A percentile compares a stretch with the other conserved stretches of the same genome.
These are phyloP conservation scores for Drosophila parabipectinata DNA, from an alignment of 1,140 invertebrate genomes.

Conservation along the genomic window DNA sequence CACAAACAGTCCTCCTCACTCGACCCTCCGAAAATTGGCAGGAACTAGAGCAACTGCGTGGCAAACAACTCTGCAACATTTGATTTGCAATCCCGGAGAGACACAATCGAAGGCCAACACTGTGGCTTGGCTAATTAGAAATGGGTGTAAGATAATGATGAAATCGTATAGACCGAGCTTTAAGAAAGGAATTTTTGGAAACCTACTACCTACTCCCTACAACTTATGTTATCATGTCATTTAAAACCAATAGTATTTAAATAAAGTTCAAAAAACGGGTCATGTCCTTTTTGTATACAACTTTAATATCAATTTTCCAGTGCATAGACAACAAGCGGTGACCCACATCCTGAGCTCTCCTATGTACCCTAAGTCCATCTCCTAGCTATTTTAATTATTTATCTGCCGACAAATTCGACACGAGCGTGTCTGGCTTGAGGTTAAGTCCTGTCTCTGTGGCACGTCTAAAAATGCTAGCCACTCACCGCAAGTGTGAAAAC, in stretches of 20 bases:
- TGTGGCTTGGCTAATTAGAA: conserved; percentile 27
- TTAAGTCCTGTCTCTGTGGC: background rate
- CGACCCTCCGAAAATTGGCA: conserved; percentile 41
- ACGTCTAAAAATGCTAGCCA: conserved; percentile 22
- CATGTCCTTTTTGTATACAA: no score
- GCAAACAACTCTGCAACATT: conserved; percentile 32
- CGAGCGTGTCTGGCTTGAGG: conserved; percentile 16
- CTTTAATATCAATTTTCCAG: conserved; percentile 33
- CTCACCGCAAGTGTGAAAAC: conserved; percentile 53
- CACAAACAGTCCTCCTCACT: conserved; percentile 25
- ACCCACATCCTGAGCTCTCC: background rate
- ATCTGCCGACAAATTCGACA: conserved; percentile 37
- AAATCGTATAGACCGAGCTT: no score
- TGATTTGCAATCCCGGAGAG: conserved; percentile 8
- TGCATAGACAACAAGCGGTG: background rate
- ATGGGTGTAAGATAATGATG: background rate
- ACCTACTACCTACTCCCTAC: no score
- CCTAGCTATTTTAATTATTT: conserved; percentile 43
- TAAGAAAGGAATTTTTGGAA: no score
- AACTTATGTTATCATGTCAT: no score
- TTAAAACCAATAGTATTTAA: background rate
- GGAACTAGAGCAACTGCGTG: conserved; percentile 37
- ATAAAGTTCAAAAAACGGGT: background rate
- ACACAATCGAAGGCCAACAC: conserved; percentile 9
- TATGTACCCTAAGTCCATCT: conserved; percentile 5